A percentile compares a stretch with the other conserved stretches of the same genome.
Evolutionary conservation across 2,888 invertebrate genomes (phyloP).

Genomic region (Halictus quadricinctus): DNA sequence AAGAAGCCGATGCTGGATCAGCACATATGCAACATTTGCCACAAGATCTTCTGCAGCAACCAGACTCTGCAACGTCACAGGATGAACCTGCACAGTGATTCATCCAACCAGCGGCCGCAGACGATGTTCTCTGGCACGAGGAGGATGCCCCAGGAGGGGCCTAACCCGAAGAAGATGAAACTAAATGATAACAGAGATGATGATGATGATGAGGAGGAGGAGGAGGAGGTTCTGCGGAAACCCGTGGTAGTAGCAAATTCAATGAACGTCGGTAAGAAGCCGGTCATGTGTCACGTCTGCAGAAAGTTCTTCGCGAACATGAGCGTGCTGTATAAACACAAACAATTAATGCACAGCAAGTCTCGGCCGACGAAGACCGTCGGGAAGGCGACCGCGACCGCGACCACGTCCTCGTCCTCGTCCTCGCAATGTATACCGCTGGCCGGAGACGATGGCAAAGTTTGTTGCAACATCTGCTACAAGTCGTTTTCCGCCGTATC

Average conservation of each 20-base stretch:
- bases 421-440: conserved; percentile 73
- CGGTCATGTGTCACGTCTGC: conserved; percentile 85
- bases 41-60: conserved; percentile 81
- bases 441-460: conserved; percentile 82
- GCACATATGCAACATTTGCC: conserved; percentile 80
- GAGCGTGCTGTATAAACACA: conserved; percentile 86
- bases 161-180: conserved; percentile 46
- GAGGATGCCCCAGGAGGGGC: conserved; percentile 34
- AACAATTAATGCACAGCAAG: conserved; percentile 84
- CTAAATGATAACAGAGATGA: conserved; percentile 25
- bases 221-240: conserved; percentile 19
- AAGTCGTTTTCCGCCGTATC: conserved; percentile 84
- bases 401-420: background rate
- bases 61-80: conserved; percentile 75
- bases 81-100: conserved; percentile 47
- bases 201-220: conserved; percentile 27
- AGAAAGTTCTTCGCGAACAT: conserved; percentile 86
- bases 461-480: conserved; percentile 84
- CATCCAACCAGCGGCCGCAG: background rate
- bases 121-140: conserved; percentile 22
- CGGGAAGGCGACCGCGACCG: background rate
- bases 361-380: conserved; percentile 76
- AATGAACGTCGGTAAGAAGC: conserved; percentile 66
- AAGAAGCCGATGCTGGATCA: conserved; percentile 55
- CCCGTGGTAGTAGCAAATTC: conserved; percentile 16